phyloP scores from a whole-genome alignment of 2,888 invertebrate genomes.

The Sarcophaga caerulescens region DNA sequence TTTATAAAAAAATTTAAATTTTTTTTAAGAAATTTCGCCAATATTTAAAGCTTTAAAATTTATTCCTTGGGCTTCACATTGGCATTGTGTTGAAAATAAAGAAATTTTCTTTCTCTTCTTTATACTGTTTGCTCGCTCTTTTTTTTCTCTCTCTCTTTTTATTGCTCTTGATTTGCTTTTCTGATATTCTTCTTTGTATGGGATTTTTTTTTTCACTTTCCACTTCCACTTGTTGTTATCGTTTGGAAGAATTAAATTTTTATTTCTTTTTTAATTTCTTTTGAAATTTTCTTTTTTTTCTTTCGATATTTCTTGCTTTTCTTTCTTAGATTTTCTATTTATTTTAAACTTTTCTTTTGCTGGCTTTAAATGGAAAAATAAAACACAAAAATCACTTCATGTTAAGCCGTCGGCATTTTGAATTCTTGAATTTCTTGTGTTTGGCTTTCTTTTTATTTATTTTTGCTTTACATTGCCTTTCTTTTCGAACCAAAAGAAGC shows the following conservation, averaged over 20 bases:
- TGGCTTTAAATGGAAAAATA: background rate
- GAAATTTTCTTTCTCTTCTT: conserved; percentile 10
- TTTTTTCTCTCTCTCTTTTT: background rate
- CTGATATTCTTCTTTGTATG: no score
- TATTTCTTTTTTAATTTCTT: no score
- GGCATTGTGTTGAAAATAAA: conserved; percentile 36
- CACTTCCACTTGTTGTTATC: conserved; percentile 34
- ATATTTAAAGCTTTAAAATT: conserved; percentile 35
- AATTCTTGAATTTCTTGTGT: conserved; percentile 12
- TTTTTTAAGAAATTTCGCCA: conserved; percentile 32
- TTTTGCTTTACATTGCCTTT: background rate
- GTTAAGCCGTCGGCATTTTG: conserved; percentile 56
- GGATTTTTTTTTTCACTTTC: no score
- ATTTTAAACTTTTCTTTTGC: conserved; percentile 16
- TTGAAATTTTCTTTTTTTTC: background rate
- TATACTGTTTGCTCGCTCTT: background rate
- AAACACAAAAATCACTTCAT: background rate
- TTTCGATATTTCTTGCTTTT: background rate
- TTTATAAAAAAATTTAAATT: conserved; percentile 22
- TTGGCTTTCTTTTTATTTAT: background rate
- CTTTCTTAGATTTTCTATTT: conserved; percentile 15
- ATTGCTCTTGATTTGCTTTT: background rate
- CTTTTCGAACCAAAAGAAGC: conserved; percentile 24
- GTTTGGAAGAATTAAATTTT: no score
- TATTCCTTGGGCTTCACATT: conserved; percentile 52